Percentiles rank a stretch among this genome's conserved stretches.
Conservation (phyloP, 2,113 vertebrate species). For the Arvicanthis niloticus region DNA sequence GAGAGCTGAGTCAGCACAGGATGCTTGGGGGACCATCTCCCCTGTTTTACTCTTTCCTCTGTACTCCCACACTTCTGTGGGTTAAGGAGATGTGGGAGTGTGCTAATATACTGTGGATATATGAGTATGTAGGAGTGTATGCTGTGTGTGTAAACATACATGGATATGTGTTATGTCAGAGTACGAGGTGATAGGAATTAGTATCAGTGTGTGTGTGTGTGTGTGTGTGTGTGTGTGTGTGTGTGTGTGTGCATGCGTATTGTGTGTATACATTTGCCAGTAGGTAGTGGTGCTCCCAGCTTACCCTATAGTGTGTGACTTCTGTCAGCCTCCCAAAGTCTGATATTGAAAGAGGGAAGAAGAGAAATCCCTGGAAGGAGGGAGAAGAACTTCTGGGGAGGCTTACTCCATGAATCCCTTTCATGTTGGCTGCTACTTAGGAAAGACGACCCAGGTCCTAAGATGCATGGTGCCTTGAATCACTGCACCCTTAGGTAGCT, state of each 20-base stretch:
- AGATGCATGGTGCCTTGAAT: not conserved
- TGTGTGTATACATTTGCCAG: not conserved
- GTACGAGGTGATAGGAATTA: not conserved
- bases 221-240: not conserved
- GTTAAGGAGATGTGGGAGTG: not conserved
- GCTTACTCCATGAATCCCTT: accelerated
- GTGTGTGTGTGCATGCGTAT: not conserved
- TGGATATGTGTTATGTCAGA: not conserved
- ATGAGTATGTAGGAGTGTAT: not conserved
- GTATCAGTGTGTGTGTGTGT: too few relatives aligned
- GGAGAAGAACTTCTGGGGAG: not conserved
- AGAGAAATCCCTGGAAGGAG: not conserved
- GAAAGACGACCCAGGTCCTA: not conserved
- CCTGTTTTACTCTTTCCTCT: not conserved
- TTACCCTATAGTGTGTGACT: not conserved
- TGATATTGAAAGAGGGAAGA: not conserved
- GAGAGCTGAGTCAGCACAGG: too few relatives aligned
- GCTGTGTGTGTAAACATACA: too few relatives aligned
- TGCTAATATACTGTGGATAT: not conserved
- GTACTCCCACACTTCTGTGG: not conserved
- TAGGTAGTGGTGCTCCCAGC: not conserved
- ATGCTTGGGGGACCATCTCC: not conserved
- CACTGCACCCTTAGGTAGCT: not conserved
- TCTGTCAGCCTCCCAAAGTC: not conserved
- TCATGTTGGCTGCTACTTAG: not conserved